Percentiles rank a stretch among this genome's conserved stretches.
Conservation (phyloP, 2,113 vertebrate species). For the Rhabdornis inornatus region DNA sequence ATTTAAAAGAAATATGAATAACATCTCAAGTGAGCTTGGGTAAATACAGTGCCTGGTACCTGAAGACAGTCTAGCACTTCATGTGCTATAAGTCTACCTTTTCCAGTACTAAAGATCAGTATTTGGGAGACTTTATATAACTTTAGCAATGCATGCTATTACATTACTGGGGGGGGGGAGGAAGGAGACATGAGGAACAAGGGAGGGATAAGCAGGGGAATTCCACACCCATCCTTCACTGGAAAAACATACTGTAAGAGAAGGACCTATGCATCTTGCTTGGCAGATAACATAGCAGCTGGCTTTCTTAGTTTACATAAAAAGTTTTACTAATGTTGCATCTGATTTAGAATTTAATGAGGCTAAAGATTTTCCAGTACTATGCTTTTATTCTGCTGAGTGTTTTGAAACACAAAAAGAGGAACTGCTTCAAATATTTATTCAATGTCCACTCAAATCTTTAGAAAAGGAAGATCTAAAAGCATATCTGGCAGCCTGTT, state of each 20-base stretch:
- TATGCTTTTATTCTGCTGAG: not conserved
- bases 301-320: not conserved
- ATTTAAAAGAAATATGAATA: not conserved
- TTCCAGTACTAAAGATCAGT: not conserved
- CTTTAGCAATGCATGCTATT: not conserved
- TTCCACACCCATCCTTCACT: not conserved
- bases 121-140: not conserved
- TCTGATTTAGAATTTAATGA: not conserved
- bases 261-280: not conserved
- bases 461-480: not conserved
- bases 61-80: not conserved
- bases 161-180: not conserved
- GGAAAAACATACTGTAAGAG: not conserved
- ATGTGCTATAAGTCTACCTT: not conserved
- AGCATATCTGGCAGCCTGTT: not conserved
- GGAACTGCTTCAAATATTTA: not conserved
- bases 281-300: not conserved
- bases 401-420: not conserved
- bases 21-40: not conserved
- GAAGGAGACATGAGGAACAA: not conserved
- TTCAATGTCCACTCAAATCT: not conserved
- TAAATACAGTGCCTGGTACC: not conserved
- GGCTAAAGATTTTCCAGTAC: not conserved
- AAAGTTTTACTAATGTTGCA: not conserved
- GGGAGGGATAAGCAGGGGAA: not conserved